phyloP scores from a whole-genome alignment of 2,888 invertebrate species.

The Eilema griseolum region DNA sequence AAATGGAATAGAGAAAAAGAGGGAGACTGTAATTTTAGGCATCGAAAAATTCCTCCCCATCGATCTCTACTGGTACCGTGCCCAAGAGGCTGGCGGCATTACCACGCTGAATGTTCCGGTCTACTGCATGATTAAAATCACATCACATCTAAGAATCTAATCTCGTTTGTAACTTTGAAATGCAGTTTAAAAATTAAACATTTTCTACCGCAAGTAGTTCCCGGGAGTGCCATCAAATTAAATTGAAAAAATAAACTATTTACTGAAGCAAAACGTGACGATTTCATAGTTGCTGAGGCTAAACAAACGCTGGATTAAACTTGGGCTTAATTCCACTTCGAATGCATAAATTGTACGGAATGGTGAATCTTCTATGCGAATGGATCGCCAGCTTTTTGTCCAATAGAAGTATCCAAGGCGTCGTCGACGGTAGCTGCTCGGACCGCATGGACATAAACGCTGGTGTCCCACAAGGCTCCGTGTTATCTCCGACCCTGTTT shows the following conservation, averaged over 20 bases:
- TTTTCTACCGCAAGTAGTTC: conserved; percentile 25
- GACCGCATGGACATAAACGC: no score
- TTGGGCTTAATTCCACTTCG: conserved; percentile 23
- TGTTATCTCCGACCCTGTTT: no score
- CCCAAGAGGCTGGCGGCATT: no score
- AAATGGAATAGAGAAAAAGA: no score
- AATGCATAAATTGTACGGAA: conserved; percentile 6
- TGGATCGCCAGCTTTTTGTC: no score
- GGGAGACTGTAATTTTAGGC: no score
- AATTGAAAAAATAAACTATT: conserved; percentile 31
- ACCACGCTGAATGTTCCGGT: no score
- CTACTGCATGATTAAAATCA: conserved; percentile 1
- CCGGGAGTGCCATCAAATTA: conserved; percentile 29
- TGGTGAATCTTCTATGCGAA: not conserved
- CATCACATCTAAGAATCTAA: conserved; percentile 12
- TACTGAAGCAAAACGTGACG: conserved; percentile 25
- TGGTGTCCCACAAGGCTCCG: no score
- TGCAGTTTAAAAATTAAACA: conserved; percentile 30
- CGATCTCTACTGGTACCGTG: no score
- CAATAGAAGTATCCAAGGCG: no score
- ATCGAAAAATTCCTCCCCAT: no score
- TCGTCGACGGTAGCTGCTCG: no score
- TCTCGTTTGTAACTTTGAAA: conserved; percentile 13
- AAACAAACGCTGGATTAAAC: conserved; percentile 20
- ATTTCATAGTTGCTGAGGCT: conserved; percentile 2